A percentile compares a stretch with the other conserved stretches of the same genome.
Evolutionary conservation across 2,113 vertebrate species (phyloP).

Genomic region (Xiphorhynchus elegans): DNA sequence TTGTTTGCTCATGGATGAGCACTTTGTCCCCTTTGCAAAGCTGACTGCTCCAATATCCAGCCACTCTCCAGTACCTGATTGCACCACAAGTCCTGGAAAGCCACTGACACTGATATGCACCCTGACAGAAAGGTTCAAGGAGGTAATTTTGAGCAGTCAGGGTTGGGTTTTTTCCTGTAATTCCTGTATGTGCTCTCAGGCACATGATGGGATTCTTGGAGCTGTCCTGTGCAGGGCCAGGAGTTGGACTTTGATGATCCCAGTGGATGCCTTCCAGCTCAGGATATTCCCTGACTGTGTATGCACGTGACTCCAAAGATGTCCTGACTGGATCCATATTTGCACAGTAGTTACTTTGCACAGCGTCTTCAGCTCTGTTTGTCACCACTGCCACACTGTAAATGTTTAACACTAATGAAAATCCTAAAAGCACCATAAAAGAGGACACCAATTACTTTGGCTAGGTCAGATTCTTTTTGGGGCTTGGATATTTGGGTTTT

Average conservation of each 20-base stretch:
- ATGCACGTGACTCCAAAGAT: neutral
- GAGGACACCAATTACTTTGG: neutral
- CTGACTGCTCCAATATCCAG: neutral
- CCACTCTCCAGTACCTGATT: neutral
- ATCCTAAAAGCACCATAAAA: neutral
- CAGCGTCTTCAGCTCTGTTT: neutral
- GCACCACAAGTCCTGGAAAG: neutral
- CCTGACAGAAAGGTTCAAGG: neutral
- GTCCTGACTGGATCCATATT: neutral
- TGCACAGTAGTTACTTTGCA: neutral
- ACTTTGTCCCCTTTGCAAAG: conserved; percentile 16
- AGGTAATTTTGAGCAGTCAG: neutral
- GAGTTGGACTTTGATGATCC: neutral
- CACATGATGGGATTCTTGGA: neutral
- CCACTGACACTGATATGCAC: neutral
- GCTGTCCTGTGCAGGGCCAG: neutral
- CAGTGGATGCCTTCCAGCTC: neutral
- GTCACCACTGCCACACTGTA: neutral
- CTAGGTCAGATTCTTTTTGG: neutral
- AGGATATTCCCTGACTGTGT: neutral
- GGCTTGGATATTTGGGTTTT: rapidly evolving
- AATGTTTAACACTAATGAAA: neutral
- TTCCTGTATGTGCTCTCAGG: neutral
- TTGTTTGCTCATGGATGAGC: conserved; percentile 8
- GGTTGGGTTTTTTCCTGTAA: neutral